These are phyloP conservation scores for Narcine bancroftii DNA, from an alignment of 2,113 vertebrate species.

Conservation along the genomic window DNA sequence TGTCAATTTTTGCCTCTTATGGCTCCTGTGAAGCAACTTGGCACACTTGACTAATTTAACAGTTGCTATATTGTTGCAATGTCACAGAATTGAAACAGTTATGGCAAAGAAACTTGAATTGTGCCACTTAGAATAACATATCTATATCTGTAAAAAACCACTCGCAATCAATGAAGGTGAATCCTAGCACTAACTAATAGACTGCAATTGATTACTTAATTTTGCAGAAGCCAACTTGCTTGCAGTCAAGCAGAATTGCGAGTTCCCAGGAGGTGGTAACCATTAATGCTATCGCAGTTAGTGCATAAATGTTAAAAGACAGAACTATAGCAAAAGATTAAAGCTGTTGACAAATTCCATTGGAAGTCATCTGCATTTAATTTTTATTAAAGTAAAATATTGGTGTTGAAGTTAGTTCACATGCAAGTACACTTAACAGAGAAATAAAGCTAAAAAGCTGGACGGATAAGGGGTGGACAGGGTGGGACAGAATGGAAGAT, in stretches of 20 bases:
- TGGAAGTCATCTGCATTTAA: not conserved
- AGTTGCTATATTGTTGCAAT: not conserved
- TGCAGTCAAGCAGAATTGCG: not conserved
- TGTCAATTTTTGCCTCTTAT: not conserved
- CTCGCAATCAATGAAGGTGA: not conserved
- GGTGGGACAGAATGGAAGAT: too few species aligned
- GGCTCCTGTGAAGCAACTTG: not conserved
- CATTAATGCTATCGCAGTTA: not conserved
- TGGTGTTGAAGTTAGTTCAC: not conserved
- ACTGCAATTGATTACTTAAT: not conserved
- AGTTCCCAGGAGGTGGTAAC: too few species aligned
- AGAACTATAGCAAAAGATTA: not conserved
- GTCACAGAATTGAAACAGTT: not conserved
- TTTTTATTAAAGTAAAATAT: not conserved
- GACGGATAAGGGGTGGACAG: not conserved
- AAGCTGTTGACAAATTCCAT: not conserved
- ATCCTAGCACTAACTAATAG: not conserved
- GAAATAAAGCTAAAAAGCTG: not conserved
- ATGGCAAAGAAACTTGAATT: not conserved
- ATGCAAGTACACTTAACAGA: not conserved
- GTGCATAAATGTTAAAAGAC: not conserved
- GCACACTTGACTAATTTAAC: too few species aligned
- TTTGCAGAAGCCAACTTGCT: not conserved
- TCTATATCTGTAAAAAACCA: not conserved
- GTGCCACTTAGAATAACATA: not conserved